Conservation (phyloP, 2,888 invertebrate species). For the Xestia xanthographa region DNA sequence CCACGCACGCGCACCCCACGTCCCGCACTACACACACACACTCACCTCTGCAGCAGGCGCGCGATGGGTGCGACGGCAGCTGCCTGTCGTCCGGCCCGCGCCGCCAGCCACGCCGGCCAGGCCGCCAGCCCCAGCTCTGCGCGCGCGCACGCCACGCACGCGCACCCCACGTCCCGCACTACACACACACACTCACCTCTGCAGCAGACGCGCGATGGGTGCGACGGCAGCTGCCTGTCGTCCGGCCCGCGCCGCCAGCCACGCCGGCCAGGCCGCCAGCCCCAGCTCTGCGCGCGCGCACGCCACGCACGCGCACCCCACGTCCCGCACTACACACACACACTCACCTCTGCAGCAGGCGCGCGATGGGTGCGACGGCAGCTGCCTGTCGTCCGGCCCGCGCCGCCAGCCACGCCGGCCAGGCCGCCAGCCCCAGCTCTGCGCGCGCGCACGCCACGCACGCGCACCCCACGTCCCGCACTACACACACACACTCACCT, state of each 20-base stretch:
- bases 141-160: conserved; percentile 87
- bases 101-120: conserved; percentile 83
- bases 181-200: conserved; percentile 67
- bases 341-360: conserved; percentile 73
- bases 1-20: conserved; percentile 86
- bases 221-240: conserved; percentile 74
- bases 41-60: conserved; percentile 73
- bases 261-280: conserved; percentile 82
- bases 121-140: conserved; percentile 83
- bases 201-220: conserved; percentile 81
- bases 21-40: conserved; percentile 77
- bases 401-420: conserved; percentile 82
- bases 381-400: conserved; percentile 68
- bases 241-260: conserved; percentile 75
- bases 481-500: conserved; percentile 67
- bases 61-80: conserved; percentile 81
- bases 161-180: conserved; percentile 84
- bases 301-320: conserved; percentile 86
- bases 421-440: conserved; percentile 82
- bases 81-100: conserved; percentile 68
- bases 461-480: conserved; percentile 85
- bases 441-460: conserved; percentile 87
- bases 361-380: conserved; percentile 80
- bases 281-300: conserved; percentile 86
- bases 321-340: conserved; percentile 78